Evolutionary conservation across 2,888 invertebrate species (phyloP), one percentile per base, ranked within the genome.

Genomic region (Drosophila paramelanica): DNA sequence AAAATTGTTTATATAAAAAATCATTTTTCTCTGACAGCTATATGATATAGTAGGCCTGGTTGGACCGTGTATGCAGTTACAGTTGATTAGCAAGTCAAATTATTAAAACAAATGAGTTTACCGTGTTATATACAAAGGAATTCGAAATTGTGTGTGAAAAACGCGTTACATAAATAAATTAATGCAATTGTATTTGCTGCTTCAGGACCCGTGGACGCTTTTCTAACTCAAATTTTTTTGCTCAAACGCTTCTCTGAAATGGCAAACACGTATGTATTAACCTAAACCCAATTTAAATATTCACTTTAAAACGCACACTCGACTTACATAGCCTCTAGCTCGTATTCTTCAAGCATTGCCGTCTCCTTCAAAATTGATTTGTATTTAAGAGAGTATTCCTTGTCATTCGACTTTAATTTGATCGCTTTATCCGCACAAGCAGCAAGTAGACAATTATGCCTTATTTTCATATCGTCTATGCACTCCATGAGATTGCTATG

Each of bases 291-390:
- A 17, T 11, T 7, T 20, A 31, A 1, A 39, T 8, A 27, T 7
- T 10, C 25, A 31, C 10, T 10, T 31, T 27, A 10, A 5, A 33
- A 13, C n/a, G 3, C 0, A 1, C 10, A 14, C 10, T 41, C n/a
- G 5, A 43, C 53, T 73, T 41, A 73, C 57, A 23, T 36, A 11
- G 60, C 50, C 1, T 73, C 60, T 3, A 31, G 27, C 7, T 73
- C 45, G 4, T 41, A 53, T 33, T 3, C 46, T 31, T 66, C 57
- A 7, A 73, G 20, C 1, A 7, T 1, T n/a, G 50, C 17, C 1
- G 23, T 7, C 4, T 61, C 58, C 2, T 70, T 20, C 17, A 58
- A 25, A 0, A 67, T 0, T 10, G 43, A 11, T 5, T 25, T 42
- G 33, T 69, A 53, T 8, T 60, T 3, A 1, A 0, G 5, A 7